Percentiles rank a stretch among this genome's conserved stretches.
Conservation (phyloP, 2,113 vertebrate species). For the Pionites leucogaster region DNA sequence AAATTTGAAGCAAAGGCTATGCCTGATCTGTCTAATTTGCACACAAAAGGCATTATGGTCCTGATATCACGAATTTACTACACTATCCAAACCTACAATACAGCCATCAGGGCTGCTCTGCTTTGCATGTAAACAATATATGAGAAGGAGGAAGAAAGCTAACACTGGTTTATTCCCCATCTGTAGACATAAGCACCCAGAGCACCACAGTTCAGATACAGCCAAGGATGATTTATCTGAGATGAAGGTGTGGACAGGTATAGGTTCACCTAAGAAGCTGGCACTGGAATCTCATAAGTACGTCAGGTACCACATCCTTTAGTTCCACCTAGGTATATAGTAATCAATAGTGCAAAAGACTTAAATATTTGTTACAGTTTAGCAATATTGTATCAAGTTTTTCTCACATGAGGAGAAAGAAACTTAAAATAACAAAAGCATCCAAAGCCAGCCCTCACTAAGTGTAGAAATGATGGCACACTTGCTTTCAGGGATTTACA, state of each 20-base stretch:
- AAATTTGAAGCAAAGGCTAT: background rate
- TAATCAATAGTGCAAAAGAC: background rate
- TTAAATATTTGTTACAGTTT: background rate
- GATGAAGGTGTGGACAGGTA: background rate
- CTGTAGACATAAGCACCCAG: background rate
- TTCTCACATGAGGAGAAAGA: background rate
- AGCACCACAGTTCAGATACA: background rate
- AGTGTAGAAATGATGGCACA: background rate
- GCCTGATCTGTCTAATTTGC: background rate
- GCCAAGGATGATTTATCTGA: background rate
- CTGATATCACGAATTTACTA: background rate
- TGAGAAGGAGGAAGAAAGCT: background rate
- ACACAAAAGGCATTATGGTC: background rate
- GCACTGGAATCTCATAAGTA: background rate
- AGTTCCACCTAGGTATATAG: background rate
- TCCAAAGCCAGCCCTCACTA: background rate
- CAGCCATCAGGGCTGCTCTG: background rate
- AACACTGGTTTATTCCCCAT: background rate
- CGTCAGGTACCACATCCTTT: background rate
- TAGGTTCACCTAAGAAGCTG: background rate
- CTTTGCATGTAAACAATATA: background rate
- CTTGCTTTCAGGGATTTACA: background rate
- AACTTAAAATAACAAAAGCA: background rate
- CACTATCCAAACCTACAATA: background rate
- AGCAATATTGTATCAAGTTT: background rate